Conservation (phyloP, 2,113 vertebrate genomes). For the Dipodomys spectabilis region DNA sequence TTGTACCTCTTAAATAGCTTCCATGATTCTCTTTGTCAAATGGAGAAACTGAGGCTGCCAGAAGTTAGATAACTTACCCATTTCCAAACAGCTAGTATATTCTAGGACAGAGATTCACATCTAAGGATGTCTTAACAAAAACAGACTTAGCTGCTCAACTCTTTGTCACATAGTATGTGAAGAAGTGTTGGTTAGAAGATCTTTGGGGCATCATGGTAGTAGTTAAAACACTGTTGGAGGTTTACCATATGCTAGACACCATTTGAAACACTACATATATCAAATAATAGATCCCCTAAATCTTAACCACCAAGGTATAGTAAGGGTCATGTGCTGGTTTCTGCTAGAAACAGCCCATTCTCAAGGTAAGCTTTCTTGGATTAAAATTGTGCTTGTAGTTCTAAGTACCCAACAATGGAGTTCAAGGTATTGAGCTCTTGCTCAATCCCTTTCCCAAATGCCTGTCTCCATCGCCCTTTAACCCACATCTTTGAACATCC, state of each 20-base stretch:
- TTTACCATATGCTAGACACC: neutral
- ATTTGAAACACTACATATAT: neutral
- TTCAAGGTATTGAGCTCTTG: slow-evolving; percentile 51
- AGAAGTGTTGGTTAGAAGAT: neutral
- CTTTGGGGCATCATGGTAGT: neutral
- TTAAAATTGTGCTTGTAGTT: slow-evolving; percentile 20
- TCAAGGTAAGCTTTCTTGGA: neutral
- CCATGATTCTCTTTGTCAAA: neutral
- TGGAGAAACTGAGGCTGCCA: neutral
- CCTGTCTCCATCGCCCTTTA: slow-evolving; percentile 55
- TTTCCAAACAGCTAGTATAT: slow-evolving; percentile 1
- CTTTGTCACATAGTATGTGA: neutral
- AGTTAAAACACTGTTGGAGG: neutral
- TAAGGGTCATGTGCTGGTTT: neutral
- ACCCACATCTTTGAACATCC: slow-evolving; percentile 58
- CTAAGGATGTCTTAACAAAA: neutral
- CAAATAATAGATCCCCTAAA: neutral
- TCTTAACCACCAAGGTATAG: neutral
- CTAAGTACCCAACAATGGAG: slow-evolving; percentile 7
- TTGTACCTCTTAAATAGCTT: neutral
- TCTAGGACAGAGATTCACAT: slow-evolving; percentile 14
- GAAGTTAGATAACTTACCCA: neutral
- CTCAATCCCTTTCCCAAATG: slow-evolving; percentile 35
- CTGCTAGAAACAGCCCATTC: neutral
- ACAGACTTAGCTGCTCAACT: neutral